Evolutionary conservation across 2,888 invertebrate genomes (phyloP).

Genomic region (Petrophora chlorosata): DNA sequence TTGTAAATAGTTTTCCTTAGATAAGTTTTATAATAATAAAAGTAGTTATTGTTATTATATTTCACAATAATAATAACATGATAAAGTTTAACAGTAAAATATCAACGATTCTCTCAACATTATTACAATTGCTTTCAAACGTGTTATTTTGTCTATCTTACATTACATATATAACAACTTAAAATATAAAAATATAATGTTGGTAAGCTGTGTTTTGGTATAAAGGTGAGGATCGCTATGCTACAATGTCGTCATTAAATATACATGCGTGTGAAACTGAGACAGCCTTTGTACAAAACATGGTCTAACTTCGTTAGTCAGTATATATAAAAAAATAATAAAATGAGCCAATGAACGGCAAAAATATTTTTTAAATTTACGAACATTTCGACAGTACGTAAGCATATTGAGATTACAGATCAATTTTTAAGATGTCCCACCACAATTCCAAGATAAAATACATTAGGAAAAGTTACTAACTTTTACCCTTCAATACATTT

Average conservation of each 20-base stretch:
- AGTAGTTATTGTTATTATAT: slow-evolving; percentile 65
- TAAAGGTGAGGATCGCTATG: slow-evolving; percentile 80
- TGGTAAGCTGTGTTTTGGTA: slow-evolving; percentile 84
- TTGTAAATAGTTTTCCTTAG: slow-evolving; percentile 68
- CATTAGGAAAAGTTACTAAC: too few relatives aligned
- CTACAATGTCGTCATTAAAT: slow-evolving; percentile 46
- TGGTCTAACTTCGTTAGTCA: neutral
- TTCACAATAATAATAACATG: slow-evolving; percentile 64
- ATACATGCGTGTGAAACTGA: slow-evolving; percentile 37
- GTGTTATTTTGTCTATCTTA: slow-evolving; percentile 72
- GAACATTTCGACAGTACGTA: too few relatives aligned
- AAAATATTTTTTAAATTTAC: too few relatives aligned
- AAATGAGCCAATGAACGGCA: too few relatives aligned
- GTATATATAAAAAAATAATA: too few relatives aligned
- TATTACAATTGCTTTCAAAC: slow-evolving; percentile 67
- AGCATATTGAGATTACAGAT: too few relatives aligned
- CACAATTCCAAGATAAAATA: too few relatives aligned
- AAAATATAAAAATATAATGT: slow-evolving; percentile 72
- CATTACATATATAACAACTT: slow-evolving; percentile 73
- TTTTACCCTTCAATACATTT: neutral
- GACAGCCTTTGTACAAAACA: slow-evolving; percentile 22
- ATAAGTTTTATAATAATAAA: slow-evolving; percentile 47
- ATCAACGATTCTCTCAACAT: slow-evolving; percentile 55
- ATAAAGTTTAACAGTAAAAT: slow-evolving; percentile 77
- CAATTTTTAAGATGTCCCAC: too few relatives aligned